A percentile compares a stretch with the other conserved stretches of the same genome.
Conservation (phyloP, 2,113 vertebrate species). For the Leuciscus idus region DNA sequence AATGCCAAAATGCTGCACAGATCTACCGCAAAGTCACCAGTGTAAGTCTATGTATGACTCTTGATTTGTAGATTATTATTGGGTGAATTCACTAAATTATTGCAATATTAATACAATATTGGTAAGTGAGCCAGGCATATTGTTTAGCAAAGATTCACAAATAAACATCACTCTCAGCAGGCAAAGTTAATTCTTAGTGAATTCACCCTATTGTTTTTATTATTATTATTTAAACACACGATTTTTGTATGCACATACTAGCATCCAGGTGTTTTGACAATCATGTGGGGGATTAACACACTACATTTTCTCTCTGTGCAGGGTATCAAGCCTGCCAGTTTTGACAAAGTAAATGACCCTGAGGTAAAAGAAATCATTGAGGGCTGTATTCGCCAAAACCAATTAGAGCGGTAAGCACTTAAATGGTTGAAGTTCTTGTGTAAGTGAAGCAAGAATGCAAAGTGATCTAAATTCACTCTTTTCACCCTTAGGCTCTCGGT, state of each 20-base stretch:
- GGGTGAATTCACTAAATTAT: not conserved
- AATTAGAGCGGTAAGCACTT: constrained; percentile 82
- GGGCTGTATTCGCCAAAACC: constrained; percentile 92
- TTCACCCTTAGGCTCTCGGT: constrained; percentile 81
- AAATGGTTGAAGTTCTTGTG: not conserved
- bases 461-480: not conserved
- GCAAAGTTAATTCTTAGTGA: not conserved
- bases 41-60: constrained; percentile 74
- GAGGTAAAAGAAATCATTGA: constrained; percentile 97
- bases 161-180: not conserved
- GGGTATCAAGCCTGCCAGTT: constrained; percentile 96
- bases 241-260: not conserved
- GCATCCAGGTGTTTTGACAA: not conserved
- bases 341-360: constrained; percentile 91
- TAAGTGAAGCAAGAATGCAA: not conserved
- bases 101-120: no score
- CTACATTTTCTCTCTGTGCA: constrained; percentile 56
- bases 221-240: no score
- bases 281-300: not conserved
- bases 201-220: not conserved
- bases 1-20: constrained; percentile 93
- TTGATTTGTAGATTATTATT: not conserved
- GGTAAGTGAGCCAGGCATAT: not conserved
- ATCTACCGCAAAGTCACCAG: constrained; percentile 97
- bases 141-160: not conserved